A percentile compares a stretch with the other conserved stretches of the same genome.
Conservation (phyloP, 2,888 invertebrate genomes). For the Luperina nickerlii region DNA sequence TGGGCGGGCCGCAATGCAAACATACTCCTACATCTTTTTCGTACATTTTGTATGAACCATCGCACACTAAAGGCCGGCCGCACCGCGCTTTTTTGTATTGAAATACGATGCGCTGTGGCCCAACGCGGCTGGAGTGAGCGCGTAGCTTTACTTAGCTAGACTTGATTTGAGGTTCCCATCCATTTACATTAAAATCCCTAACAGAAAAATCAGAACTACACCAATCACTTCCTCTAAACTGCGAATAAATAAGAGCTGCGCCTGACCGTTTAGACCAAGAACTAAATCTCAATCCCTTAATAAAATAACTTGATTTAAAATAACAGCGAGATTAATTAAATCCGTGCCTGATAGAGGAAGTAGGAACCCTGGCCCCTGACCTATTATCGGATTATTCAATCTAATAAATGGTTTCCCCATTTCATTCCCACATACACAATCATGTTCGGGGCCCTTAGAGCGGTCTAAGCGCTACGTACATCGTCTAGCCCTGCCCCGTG, state of each 20-base stretch:
- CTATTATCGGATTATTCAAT: slow-evolving; percentile 55
- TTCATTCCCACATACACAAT: slow-evolving; percentile 45
- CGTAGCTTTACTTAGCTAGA: neutral
- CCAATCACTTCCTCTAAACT: neutral
- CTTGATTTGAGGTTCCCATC: neutral
- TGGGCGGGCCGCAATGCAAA: neutral
- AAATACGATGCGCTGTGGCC: neutral
- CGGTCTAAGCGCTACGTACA: neutral
- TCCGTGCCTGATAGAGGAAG: slow-evolving; percentile 19
- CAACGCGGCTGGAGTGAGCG: neutral
- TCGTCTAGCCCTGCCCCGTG: neutral
- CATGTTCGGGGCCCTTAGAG: slow-evolving; percentile 23
- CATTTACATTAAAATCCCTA: neutral
- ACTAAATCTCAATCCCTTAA: no score
- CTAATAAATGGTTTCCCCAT: slow-evolving; percentile 37
- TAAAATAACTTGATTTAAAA: no score
- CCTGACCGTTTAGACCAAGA: neutral
- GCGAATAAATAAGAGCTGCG: neutral
- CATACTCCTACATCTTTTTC: neutral
- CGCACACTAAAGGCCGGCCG: no score
- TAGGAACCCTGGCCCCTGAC: slow-evolving; percentile 15
- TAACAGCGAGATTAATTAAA: neutral
- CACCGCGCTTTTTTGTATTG: neutral
- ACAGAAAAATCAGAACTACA: neutral
- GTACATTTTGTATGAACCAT: neutral